Conservation (phyloP, 2,888 invertebrate species). For the Cantharis lateralis region DNA sequence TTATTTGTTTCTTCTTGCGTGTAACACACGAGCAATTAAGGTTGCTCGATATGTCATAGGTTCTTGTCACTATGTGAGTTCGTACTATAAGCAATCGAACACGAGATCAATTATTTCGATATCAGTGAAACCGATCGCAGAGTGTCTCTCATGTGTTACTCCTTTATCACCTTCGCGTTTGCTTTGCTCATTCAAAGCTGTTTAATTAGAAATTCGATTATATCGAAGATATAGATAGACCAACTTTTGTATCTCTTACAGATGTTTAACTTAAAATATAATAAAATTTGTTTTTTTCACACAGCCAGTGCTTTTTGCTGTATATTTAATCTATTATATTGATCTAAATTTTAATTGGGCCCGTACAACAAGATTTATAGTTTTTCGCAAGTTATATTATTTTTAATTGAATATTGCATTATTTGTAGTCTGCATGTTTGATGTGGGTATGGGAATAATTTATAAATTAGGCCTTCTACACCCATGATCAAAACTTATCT, state of each 20-base stretch:
- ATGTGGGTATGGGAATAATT: neutral
- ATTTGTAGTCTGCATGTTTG: neutral
- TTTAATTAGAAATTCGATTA: conserved; percentile 16
- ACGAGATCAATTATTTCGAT: conserved; percentile 21
- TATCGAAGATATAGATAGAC: conserved; percentile 2
- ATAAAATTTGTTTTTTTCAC: neutral
- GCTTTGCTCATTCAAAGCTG: conserved; percentile 9
- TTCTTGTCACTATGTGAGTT: conserved; percentile 17
- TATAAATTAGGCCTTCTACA: neutral
- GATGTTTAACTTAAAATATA: neutral
- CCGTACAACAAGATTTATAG: neutral
- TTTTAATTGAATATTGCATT: neutral
- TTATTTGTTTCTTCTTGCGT: conserved; percentile 9
- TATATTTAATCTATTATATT: neutral
- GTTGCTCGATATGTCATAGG: conserved; percentile 15
- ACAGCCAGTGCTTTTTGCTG: neutral
- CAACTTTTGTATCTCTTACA: neutral
- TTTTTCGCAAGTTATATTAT: neutral
- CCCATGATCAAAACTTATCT: neutral
- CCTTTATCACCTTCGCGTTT: neutral
- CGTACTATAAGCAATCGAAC: conserved; percentile 11
- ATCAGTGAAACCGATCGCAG: conserved; percentile 15
- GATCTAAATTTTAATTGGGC: neutral
- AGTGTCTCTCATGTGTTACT: conserved; percentile 6
- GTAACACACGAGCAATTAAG: conserved; percentile 26